A percentile compares a stretch with the other conserved stretches of the same genome.
These are phyloP conservation scores for Drosophila ochracea DNA, from an alignment of 2,888 invertebrate genomes.

Conservation along the genomic window DNA sequence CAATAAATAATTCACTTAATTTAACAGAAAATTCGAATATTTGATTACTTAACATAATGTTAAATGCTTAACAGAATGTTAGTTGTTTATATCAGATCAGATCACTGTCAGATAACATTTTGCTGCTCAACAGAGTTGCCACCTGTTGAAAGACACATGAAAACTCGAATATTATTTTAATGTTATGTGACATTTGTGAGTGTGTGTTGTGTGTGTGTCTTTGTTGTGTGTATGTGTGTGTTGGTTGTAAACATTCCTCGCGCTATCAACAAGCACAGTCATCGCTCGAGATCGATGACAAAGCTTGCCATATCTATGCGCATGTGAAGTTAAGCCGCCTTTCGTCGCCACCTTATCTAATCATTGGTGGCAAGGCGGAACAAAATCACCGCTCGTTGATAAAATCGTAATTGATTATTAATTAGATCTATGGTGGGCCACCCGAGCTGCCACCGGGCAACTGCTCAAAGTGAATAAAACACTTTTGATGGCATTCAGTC, in stretches of 20 bases:
- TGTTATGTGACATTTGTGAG: neutral
- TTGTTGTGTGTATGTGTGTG: neutral
- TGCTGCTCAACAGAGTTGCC: neutral
- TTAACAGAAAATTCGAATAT: neutral
- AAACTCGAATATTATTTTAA: neutral
- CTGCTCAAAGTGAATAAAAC: conserved; percentile 36
- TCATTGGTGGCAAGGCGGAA: conserved; percentile 21
- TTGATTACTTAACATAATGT: neutral
- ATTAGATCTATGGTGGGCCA: conserved; percentile 46
- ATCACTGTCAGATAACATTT: neutral
- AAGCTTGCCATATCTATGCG: conserved; percentile 28
- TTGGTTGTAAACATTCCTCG: conserved; percentile 7
- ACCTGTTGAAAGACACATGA: neutral
- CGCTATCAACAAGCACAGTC: conserved; percentile 15
- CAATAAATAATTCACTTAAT: neutral
- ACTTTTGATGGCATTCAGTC: conserved; percentile 51
- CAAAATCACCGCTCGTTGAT: conserved; percentile 59
- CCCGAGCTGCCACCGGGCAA: conserved; percentile 23
- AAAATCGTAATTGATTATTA: conserved; percentile 68
- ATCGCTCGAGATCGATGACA: conserved; percentile 37
- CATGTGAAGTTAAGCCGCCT: conserved; percentile 28
- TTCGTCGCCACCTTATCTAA: conserved; percentile 49
- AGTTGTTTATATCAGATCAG: neutral
- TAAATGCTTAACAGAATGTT: neutral
- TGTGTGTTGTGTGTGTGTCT: neutral